These are phyloP conservation scores for Glossosoma conforme DNA, from an alignment of 1,140 invertebrate species.

Conservation along the genomic window DNA sequence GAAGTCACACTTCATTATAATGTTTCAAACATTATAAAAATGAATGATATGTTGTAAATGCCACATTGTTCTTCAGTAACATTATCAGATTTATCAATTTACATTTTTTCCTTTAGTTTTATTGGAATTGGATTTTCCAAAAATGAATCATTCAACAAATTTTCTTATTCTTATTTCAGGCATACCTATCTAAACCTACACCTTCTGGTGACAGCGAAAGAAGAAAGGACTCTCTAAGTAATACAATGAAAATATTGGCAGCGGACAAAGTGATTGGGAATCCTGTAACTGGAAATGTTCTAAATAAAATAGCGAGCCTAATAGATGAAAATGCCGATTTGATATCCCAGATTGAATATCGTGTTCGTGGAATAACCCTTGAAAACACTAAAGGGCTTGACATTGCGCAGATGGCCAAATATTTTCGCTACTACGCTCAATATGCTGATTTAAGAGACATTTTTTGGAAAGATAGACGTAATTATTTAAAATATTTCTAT, in stretches of 20 bases:
- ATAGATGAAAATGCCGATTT: conserved; percentile 31
- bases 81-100: too few relatives aligned
- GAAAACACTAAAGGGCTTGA: conserved; percentile 32
- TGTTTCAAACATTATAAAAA: background rate
- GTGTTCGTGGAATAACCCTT: conserved; percentile 29
- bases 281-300: conserved; percentile 5
- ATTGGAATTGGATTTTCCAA: too few relatives aligned
- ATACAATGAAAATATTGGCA: background rate
- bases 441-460: too few relatives aligned
- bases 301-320: conserved; percentile 31
- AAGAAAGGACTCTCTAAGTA: background rate
- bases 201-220: background rate
- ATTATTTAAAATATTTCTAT: background rate
- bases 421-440: conserved; percentile 34
- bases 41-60: too few relatives aligned
- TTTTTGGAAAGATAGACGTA: background rate
- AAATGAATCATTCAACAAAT: background rate
- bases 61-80: too few relatives aligned
- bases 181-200: background rate
- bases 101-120: too few relatives aligned
- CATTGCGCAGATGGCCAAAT: conserved; percentile 30
- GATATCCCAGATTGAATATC: conserved; percentile 34
- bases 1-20: background rate
- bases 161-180: background rate
- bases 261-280: background rate